Base-by-base conservation (phyloP, 1,140 invertebrate species). In the Drosophila miranda region DNA sequence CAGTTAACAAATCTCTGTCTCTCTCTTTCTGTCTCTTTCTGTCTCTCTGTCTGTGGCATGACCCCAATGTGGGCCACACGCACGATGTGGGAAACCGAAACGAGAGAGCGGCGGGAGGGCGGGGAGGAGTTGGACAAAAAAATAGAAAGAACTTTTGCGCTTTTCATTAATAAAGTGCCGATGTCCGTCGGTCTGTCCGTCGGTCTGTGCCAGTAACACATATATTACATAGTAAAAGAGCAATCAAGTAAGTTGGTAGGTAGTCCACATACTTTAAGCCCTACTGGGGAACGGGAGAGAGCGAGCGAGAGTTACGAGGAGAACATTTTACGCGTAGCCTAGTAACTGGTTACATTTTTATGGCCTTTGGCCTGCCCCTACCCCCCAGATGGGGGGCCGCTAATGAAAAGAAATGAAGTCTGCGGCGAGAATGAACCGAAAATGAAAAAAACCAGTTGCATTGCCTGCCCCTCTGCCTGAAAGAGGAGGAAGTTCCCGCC, bases 381-480 rank as follows among this genome's bases (percentile, higher is more conserved):
- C 30, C 34, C 9, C 34, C 34, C 73, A 80, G 60, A 70, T 70
- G 80, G 81, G 61, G 23, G 23, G 23, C 73, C 77, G 78, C 73
- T 84, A 84, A 84, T 84, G 80, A 84, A 84, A 86, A 77, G 80
- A 84, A 84, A 86, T 86, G 80, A 84, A 77, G 57, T 68, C 61
- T 63, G 46, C 69, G 44, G 55, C 60, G 8, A 11, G 16, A 14
- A 38, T n/a, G 19, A 6, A 6, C 11, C 8, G 19, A 14, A 23
- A 59, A 38, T 38, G 34, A 38, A 5, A 38, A 5, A 26, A 30
- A 56, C 56, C 61, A 64, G 61, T 64, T 64, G 61, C 61, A 64
- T n/a, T 64, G 34, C 34, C 34, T 38, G 44, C 3, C 34, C 1
- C 23, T 5, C 23, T 26, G 23, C 23, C 23, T n/a, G 30, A 9